Evolutionary conservation across 1,140 invertebrate genomes (phyloP).

Genomic region (Bombyx mori): ASM3026992v2 NC_085116.1:4440501-4441000

Average conservation of each 20-base stretch:
- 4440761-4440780: conserved; percentile 13
- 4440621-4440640: conserved; percentile 2
- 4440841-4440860: neutral
- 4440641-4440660: conserved; percentile 1
- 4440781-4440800: conserved; percentile 10
- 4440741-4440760: conserved; percentile 12
- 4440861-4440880: neutral
- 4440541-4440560: conserved; percentile 10
- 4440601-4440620: neutral
- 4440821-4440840: conserved; percentile 3
- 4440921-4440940: neutral
- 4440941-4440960: too few species aligned
- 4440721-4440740: neutral
- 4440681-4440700: neutral
- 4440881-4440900: neutral
- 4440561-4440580: conserved; percentile 16
- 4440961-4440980: too few species aligned
- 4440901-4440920: neutral
- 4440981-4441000: too few species aligned
- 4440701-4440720: conserved; percentile 2
- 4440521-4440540: conserved; percentile 1
- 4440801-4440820: conserved; percentile 1
- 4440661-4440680: conserved; percentile 1
- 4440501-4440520: neutral
- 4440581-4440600: conserved; percentile 13